Evolutionary conservation across 2,797 vertebrate genomes (phyloP).

Genomic region (Tokudaia muenninki): DNA sequence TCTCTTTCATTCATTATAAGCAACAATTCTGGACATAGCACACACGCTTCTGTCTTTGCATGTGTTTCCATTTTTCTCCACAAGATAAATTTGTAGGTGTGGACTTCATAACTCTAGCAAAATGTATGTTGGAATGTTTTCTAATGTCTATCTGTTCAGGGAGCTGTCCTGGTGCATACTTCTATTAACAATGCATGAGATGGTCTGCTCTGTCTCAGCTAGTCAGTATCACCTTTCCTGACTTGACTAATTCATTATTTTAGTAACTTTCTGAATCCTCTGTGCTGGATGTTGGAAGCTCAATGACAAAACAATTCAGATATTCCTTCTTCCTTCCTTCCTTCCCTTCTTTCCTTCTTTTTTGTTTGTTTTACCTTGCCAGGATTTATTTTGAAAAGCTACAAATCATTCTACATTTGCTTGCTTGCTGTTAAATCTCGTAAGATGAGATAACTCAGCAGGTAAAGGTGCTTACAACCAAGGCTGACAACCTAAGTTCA

Average conservation of each 20-base stretch:
- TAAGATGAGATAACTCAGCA: too few species aligned
- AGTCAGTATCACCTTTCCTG: conserved; percentile 7
- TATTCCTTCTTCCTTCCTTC: neutral
- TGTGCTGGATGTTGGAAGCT: neutral
- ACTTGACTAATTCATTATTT: conserved; percentile 36
- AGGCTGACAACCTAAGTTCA: neutral
- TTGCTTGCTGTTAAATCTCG: neutral
- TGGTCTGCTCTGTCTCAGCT: neutral
- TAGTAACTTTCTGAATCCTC: conserved; percentile 42
- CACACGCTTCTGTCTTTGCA: neutral
- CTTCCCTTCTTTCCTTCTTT: too few species aligned
- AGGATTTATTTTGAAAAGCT: conserved; percentile 28
- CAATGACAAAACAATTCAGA: conserved; percentile 30
- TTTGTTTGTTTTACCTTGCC: neutral
- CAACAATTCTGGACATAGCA: conserved; percentile 8
- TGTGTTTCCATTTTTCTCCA: conserved; percentile 55
- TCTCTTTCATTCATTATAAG: conserved; percentile 35
- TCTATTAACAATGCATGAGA: neutral
- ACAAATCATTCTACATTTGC: neutral
- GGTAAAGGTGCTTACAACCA: neutral
- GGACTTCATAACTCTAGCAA: conserved; percentile 24
- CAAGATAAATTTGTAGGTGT: conserved; percentile 22
- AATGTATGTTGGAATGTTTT: conserved; percentile 1
- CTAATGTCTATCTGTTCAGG: neutral
- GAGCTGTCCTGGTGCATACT: neutral